Conservation (phyloP, 2,797 vertebrate genomes). For the Acanthurus leucopareius region DNA sequence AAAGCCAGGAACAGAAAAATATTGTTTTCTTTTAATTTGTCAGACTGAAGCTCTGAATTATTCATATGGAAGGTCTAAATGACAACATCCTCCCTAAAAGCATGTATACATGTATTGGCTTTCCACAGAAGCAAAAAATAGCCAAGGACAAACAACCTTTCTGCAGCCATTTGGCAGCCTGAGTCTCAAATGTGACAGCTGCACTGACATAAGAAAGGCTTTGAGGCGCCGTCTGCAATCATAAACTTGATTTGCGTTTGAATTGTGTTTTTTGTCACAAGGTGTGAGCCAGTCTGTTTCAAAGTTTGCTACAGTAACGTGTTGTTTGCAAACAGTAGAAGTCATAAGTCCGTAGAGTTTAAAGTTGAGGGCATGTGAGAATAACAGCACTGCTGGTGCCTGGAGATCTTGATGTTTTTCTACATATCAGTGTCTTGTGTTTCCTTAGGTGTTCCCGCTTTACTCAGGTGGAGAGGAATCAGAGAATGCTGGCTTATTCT, state of each 20-base stretch:
- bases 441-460: neutral
- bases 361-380: neutral
- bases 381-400: neutral
- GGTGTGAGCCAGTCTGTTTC: neutral
- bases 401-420: neutral
- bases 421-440: neutral
- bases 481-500: too few relatives aligned
- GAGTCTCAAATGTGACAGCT: conserved; percentile 10
- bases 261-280: neutral
- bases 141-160: conserved; percentile 20
- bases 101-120: conserved; percentile 43
- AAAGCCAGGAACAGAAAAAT: conserved; percentile 15
- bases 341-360: neutral
- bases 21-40: conserved; percentile 3
- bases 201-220: conserved; percentile 21
- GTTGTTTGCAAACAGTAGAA: neutral
- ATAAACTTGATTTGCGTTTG: conserved; percentile 24
- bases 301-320: neutral
- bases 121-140: conserved; percentile 15
- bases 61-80: conserved; percentile 55
- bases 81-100: conserved; percentile 42
- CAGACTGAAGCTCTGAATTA: conserved; percentile 49
- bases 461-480: neutral
- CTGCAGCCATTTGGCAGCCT: conserved; percentile 16
- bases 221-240: conserved; percentile 7